phyloP scores from a whole-genome alignment of 2,113 vertebrate species.

The Bungarus multicinctus region DNA sequence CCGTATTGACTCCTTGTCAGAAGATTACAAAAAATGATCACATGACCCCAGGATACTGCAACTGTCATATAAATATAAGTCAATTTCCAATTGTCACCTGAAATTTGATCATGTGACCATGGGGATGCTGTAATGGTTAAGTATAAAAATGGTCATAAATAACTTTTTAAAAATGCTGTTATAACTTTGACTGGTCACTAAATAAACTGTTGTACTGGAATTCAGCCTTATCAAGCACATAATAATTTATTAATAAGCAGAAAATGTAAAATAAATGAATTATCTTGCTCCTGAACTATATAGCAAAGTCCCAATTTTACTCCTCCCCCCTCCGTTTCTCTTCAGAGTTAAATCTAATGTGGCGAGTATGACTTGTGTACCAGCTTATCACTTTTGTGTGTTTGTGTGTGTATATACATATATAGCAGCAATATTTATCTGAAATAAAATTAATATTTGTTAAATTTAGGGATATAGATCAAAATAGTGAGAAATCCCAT shows the following conservation, averaged over 20 bases:
- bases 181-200: background rate
- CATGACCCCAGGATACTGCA: background rate
- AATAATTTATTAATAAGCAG: background rate
- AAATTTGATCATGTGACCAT: background rate
- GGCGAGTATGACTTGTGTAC: background rate
- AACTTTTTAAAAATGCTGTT: background rate
- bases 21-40: background rate
- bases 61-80: background rate
- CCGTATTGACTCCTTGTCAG: background rate
- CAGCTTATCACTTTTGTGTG: background rate
- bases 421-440: background rate
- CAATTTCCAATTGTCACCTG: background rate
- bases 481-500: background rate
- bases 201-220: background rate
- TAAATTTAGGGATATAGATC: no score
- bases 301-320: background rate
- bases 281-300: background rate
- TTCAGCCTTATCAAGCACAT: background rate
- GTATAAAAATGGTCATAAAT: background rate
- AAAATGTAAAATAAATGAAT: background rate
- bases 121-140: background rate
- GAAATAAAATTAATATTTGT: background rate
- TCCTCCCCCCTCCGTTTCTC: background rate
- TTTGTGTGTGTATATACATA: background rate
- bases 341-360: background rate